These are phyloP conservation scores for Sylvia atricapilla DNA, from an alignment of 2,113 vertebrate genomes.

Conservation along the genomic window DNA sequence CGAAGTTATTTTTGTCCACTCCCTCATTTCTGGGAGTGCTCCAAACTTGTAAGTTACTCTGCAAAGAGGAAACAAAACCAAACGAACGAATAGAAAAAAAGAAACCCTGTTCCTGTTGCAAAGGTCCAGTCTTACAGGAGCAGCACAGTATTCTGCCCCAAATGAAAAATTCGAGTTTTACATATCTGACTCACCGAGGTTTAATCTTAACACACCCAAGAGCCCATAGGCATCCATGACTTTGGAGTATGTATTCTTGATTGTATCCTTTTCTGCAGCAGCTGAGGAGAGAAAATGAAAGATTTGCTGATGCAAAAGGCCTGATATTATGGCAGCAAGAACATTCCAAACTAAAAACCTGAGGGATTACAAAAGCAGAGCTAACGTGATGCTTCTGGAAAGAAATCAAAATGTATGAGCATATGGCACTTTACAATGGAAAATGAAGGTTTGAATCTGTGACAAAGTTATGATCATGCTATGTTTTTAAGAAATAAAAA, in stretches of 20 bases:
- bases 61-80: neutral
- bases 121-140: neutral
- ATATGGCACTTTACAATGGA: neutral
- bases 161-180: neutral
- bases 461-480: neutral
- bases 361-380: neutral
- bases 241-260: slow-evolving; percentile 88
- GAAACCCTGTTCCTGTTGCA: neutral
- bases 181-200: slow-evolving; percentile 85
- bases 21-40: neutral
- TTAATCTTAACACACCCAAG: slow-evolving; percentile 91
- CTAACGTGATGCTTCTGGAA: neutral
- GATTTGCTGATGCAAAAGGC: neutral
- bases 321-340: neutral
- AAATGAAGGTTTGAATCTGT: neutral
- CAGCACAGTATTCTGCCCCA: neutral
- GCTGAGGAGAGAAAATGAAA: slow-evolving; percentile 54
- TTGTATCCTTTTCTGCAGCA: slow-evolving; percentile 93
- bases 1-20: slow-evolving; percentile 3
- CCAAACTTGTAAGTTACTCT: neutral
- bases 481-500: neutral
- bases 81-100: neutral
- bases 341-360: neutral
- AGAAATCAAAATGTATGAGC: neutral
- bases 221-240: slow-evolving; percentile 96